phyloP scores from a whole-genome alignment of 2,888 invertebrate genomes.

The Cheilosia variabilis region DNA sequence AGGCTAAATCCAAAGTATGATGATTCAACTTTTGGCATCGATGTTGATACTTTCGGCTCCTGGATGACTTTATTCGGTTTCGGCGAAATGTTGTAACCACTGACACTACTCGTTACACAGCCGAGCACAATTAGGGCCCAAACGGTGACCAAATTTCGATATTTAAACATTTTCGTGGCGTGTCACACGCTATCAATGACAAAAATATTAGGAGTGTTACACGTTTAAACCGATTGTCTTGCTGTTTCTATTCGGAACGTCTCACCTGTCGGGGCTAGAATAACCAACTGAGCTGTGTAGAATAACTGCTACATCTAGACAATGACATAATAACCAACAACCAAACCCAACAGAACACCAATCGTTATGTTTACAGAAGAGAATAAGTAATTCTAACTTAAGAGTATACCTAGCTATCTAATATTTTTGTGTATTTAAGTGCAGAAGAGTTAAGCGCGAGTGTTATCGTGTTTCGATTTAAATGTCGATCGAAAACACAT shows the following conservation, averaged over 20 bases:
- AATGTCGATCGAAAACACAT: conserved; percentile 16
- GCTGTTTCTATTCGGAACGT: conserved; percentile 30
- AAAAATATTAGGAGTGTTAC: not conserved
- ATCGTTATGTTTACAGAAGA: conserved; percentile 44
- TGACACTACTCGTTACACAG: conserved; percentile 32
- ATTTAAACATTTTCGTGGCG: conserved; percentile 42
- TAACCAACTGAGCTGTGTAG: conserved; percentile 47
- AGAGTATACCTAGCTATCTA: conserved; percentile 25
- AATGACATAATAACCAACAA: conserved; percentile 21
- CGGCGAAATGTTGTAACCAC: conserved; percentile 82
- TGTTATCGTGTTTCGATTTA: conserved; percentile 45
- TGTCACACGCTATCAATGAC: conserved; percentile 27
- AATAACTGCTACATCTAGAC: not conserved
- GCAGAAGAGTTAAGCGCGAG: conserved; percentile 10
- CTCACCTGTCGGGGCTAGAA: conserved; percentile 52
- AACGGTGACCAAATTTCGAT: conserved; percentile 42
- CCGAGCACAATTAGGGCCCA: conserved; percentile 23
- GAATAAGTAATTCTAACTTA: conserved; percentile 20
- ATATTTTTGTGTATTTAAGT: not conserved
- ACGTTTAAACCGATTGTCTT: not conserved
- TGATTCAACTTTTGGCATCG: conserved; percentile 80
- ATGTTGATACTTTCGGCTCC: conserved; percentile 80
- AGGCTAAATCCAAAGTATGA: conserved; percentile 83
- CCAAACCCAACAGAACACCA: conserved; percentile 5
- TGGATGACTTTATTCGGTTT: conserved; percentile 81